Evolutionary conservation across 1,140 invertebrate genomes (phyloP).

Genomic region (Scaptomyza montana): DNA sequence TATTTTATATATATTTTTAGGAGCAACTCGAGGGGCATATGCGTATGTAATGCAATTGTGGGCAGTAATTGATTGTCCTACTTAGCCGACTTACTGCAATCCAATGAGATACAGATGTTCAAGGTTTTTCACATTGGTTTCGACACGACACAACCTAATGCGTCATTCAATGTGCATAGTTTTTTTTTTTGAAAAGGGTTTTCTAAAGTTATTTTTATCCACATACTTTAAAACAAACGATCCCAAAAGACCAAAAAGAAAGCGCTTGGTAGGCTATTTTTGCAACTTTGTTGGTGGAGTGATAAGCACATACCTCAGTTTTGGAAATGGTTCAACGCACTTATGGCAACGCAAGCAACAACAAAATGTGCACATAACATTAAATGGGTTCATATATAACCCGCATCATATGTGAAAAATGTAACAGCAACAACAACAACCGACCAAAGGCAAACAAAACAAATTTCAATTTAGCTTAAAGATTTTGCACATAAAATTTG

Average conservation of each 20-base stretch:
- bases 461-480: conserved; percentile 82
- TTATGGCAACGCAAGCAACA: conserved; percentile 23
- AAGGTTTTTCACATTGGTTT: neutral
- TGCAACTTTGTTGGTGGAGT: conserved; percentile 5
- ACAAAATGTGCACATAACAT: conserved; percentile 71
- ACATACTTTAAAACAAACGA: too few species aligned
- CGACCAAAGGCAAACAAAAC: conserved; percentile 62
- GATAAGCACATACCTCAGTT: conserved; percentile 59
- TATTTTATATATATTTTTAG: conserved; percentile 59
- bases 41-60: conserved; percentile 64
- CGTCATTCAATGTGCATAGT: neutral
- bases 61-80: conserved; percentile 73
- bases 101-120: conserved; percentile 36
- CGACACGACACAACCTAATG: neutral
- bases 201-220: too few species aligned
- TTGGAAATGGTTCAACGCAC: conserved; percentile 70
- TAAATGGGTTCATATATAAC: conserved; percentile 78
- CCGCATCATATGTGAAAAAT: conserved; percentile 70
- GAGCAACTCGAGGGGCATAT: conserved; percentile 23
- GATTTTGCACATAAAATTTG: conserved; percentile 83
- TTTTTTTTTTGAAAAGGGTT: too few species aligned
- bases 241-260: neutral
- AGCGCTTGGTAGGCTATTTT: conserved; percentile 34
- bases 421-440: conserved; percentile 30
- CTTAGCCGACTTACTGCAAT: conserved; percentile 45